phyloP scores from a whole-genome alignment of 2,888 invertebrate species.

The Malacosoma neustria region DNA sequence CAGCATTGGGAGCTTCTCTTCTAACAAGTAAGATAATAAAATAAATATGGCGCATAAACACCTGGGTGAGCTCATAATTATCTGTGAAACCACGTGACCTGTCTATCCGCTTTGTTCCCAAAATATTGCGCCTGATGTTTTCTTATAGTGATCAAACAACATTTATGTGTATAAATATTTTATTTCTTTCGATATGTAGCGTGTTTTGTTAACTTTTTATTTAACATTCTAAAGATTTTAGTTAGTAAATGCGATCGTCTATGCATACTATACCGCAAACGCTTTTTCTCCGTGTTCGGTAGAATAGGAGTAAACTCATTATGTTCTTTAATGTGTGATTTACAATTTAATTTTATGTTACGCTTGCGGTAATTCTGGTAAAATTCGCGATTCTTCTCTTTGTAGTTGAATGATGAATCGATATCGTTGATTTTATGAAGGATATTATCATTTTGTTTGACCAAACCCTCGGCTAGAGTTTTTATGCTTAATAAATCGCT shows the following conservation, averaged over 20 bases:
- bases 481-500: conserved; percentile 41
- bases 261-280: conserved; percentile 27
- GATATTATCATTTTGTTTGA: conserved; percentile 44
- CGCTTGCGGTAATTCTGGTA: conserved; percentile 24
- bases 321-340: conserved; percentile 13
- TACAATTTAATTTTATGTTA: conserved; percentile 21
- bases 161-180: not conserved
- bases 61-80: no score
- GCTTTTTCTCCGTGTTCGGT: conserved; percentile 27
- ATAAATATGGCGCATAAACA: no score
- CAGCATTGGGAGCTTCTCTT: no score
- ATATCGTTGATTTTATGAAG: conserved; percentile 31
- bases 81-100: no score
- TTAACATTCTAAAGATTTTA: conserved; percentile 37
- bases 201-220: conserved; percentile 11
- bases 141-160: no score
- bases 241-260: conserved; percentile 33
- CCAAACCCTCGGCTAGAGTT: conserved; percentile 32
- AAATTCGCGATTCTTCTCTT: conserved; percentile 9
- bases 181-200: not conserved
- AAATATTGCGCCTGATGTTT: no score
- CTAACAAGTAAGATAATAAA: no score
- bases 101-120: no score
- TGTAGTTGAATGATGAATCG: conserved; percentile 19
- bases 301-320: conserved; percentile 18